These are phyloP conservation scores for Psettodes erumei DNA, from an alignment of 2,113 vertebrate genomes.

Conservation along the genomic window DNA sequence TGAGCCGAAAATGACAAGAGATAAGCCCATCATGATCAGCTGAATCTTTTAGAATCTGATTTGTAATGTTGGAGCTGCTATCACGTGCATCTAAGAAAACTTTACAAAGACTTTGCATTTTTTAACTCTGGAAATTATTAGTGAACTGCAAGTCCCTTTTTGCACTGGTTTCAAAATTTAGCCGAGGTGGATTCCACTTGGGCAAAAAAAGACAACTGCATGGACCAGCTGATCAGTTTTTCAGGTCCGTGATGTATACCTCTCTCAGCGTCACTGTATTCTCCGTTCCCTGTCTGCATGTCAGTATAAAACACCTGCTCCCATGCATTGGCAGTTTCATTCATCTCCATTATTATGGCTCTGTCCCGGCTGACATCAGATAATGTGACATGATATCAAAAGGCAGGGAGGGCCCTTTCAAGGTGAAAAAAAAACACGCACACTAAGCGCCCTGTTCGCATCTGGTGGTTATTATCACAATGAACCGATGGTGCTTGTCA, in stretches of 20 bases:
- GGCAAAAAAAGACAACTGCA: neutral
- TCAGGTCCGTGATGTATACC: too few species aligned
- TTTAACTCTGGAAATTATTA: neutral
- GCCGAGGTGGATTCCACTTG: neutral
- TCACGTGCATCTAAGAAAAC: too few species aligned
- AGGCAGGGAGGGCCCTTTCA: slow-evolving; percentile 43
- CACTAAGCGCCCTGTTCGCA: neutral
- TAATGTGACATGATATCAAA: slow-evolving; percentile 51
- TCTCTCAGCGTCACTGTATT: neutral
- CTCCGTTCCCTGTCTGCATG: neutral
- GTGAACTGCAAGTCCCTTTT: neutral
- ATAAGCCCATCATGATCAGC: neutral
- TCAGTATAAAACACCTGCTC: slow-evolving; percentile 37
- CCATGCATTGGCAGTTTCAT: slow-evolving; percentile 38
- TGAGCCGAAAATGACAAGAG: neutral
- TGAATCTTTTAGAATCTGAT: neutral
- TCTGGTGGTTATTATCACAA: slow-evolving; percentile 48
- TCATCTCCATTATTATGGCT: slow-evolving; percentile 59
- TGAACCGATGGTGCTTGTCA: slow-evolving; percentile 24
- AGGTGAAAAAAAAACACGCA: slow-evolving; percentile 47
- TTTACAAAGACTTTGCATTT: neutral
- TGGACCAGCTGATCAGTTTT: neutral
- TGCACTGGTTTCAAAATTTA: neutral
- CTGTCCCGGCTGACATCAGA: slow-evolving; percentile 40
- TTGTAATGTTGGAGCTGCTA: neutral